phyloP scores from a whole-genome alignment of 2,888 invertebrate species.

The Caenorhabditis zanzibari region DNA sequence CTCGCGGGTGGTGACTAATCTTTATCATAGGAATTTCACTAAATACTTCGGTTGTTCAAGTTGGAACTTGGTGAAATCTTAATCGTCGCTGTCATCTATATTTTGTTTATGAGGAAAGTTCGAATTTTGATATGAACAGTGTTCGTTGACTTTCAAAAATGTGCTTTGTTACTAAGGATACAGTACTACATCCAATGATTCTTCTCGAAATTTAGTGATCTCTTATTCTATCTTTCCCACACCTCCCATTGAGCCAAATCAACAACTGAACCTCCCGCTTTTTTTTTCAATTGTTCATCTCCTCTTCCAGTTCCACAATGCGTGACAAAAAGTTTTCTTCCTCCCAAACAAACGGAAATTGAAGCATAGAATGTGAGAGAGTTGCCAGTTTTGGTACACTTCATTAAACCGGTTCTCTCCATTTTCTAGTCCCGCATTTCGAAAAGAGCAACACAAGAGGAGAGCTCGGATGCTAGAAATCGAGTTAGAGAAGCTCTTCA shows the following conservation, averaged over 20 bases:
- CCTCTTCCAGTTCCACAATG: background rate
- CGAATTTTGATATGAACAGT: too few relatives aligned
- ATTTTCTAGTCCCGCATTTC: background rate
- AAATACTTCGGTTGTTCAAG: too few relatives aligned
- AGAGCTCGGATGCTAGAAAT: slow-evolving; percentile 4
- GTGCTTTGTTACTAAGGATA: too few relatives aligned
- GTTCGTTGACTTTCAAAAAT: too few relatives aligned
- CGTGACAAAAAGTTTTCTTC: background rate
- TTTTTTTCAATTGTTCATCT: background rate
- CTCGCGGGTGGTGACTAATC: background rate
- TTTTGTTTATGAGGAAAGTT: too few relatives aligned
- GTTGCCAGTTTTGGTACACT: slow-evolving; percentile 37
- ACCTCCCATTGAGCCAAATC: too few relatives aligned
- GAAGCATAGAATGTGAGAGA: background rate
- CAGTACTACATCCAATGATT: too few relatives aligned
- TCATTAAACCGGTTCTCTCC: slow-evolving; percentile 29
- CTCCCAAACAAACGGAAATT: slow-evolving; percentile 21
- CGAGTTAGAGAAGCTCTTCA: slow-evolving; percentile 9
- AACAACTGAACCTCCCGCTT: background rate
- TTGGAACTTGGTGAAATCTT: too few relatives aligned
- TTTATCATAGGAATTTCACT: background rate
- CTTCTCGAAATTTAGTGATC: too few relatives aligned
- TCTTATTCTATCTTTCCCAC: background rate
- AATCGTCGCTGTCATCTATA: too few relatives aligned
- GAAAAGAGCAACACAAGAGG: background rate